Evolutionary conservation across 2,888 invertebrate genomes (phyloP), one percentile per base, ranked within the genome.

Genomic region (Hirtodrosophila alboralis): DNA sequence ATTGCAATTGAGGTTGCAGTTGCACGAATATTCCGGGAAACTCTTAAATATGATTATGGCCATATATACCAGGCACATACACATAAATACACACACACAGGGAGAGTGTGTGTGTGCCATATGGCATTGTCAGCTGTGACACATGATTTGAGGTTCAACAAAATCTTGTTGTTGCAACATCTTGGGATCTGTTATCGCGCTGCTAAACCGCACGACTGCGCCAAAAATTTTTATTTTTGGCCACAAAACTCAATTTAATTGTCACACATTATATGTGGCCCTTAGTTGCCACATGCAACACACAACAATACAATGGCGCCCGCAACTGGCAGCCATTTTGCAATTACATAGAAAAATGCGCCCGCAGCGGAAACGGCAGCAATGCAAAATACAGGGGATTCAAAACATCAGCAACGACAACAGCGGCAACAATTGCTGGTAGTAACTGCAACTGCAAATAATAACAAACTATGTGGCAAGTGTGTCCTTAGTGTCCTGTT

Each of bases 41-140:
- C 72, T 79, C 74, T 79, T 74, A 80, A 85, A 84, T 79, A 84
- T 80, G 85, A 85, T 79, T 80, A 80, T 74, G 73, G 64, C 84
- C n/a, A n/a, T n/a, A 74, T 62, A 62, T 56, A 37, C 27, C 45
- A 36, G 13, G 23, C 3, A n/a, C 21, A 37, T 18, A 51, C 33
- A 37, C 18, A 23, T 4, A 27, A 27, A 52, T 38, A 26, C 12
- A 14, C 5, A 26, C 10, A 33, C 31, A 38, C 8, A 38, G 21
- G 10, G 16, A 26, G n/a, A 23, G 34, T 34, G 4, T 23, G 8
- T 47, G 3, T 38, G 16, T 60, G 44, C 31, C 23, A 10, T 13
- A 10, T 61, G 64, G 13, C 31, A 43, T 9, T 52, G 33, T 23
- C 23, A 23, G 23, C 23, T 18, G 34, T 45, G 60, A 49, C 28